phyloP scores from a whole-genome alignment of 2,797 vertebrate species.

The Mormyrus proboscirostris region DNA sequence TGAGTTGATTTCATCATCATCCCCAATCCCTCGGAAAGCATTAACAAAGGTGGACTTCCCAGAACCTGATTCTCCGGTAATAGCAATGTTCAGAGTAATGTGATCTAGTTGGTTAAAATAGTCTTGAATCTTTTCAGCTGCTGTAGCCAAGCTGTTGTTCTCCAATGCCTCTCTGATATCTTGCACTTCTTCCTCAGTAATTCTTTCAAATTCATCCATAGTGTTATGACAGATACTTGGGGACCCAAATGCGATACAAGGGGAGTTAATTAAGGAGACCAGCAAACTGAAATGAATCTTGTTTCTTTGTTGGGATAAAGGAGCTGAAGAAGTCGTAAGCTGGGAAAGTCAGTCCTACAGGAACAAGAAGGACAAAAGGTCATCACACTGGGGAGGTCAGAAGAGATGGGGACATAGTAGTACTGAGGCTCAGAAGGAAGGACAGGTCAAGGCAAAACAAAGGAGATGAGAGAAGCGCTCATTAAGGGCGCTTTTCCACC shows the following conservation, averaged over 20 bases:
- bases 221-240: background rate
- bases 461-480: no score
- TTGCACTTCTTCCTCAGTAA: background rate
- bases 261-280: background rate
- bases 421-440: background rate
- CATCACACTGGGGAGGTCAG: background rate
- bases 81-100: conserved; percentile 38
- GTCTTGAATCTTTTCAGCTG: conserved; percentile 24
- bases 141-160: background rate
- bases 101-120: conserved; percentile 14
- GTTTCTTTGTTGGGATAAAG: background rate
- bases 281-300: background rate
- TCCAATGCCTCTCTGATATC: conserved; percentile 28
- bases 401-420: background rate
- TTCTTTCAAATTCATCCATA: background rate
- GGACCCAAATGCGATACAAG: background rate
- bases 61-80: conserved; percentile 46
- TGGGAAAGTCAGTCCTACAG: background rate
- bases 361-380: background rate
- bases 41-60: conserved; percentile 51
- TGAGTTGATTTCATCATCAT: conserved; percentile 25
- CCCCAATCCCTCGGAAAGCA: conserved; percentile 32
- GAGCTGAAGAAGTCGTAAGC: background rate
- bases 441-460: background rate
- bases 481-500: no score